A percentile compares a stretch with the other conserved stretches of the same genome.
Evolutionary conservation across 37 sponge, comb jelly and placozoan species (phyloP).

Genomic region (Diacarnus erythraeanus): DNA sequence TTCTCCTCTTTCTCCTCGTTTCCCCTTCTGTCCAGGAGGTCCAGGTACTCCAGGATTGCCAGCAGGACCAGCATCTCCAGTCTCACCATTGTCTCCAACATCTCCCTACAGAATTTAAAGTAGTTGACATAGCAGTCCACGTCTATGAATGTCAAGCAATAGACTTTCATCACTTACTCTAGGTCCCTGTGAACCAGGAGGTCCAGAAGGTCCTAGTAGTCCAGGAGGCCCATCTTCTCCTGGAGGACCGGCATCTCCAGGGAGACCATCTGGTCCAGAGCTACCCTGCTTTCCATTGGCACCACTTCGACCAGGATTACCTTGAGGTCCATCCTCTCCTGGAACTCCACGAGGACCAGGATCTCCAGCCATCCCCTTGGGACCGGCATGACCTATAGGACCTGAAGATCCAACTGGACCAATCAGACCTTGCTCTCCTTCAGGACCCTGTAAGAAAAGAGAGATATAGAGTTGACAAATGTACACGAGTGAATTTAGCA

Average conservation of each 20-base stretch:
- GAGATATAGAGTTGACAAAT: no score
- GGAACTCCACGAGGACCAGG: constrained; percentile 43
- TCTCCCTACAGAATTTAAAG: constrained; percentile 35
- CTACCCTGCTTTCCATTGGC: constrained; percentile 40
- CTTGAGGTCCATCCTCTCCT: constrained; percentile 46
- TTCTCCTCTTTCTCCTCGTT: constrained; percentile 36
- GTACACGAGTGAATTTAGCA: no score
- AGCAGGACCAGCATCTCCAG: constrained; percentile 45
- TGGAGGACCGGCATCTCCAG: constrained; percentile 37
- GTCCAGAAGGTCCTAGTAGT: constrained; percentile 42
- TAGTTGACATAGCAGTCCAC: constrained; percentile 2
- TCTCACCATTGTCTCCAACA: constrained; percentile 30
- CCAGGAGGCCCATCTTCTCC: constrained; percentile 39
- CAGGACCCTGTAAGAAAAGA: constrained; percentile 71
- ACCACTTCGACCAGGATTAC: constrained; percentile 37
- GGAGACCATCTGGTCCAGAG: constrained; percentile 25
- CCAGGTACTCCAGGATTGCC: constrained; percentile 32
- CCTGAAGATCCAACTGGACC: constrained; percentile 68
- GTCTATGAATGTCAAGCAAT: neutral
- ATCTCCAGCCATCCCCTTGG: constrained; percentile 59
- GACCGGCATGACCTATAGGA: constrained; percentile 49
- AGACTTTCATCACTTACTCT: constrained; percentile 7
- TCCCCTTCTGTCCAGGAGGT: constrained; percentile 38
- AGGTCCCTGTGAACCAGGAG: constrained; percentile 34
- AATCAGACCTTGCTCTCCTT: constrained; percentile 65